Evolutionary conservation across 2,113 vertebrate species (phyloP).

Genomic region (Balaeniceps rex): DNA sequence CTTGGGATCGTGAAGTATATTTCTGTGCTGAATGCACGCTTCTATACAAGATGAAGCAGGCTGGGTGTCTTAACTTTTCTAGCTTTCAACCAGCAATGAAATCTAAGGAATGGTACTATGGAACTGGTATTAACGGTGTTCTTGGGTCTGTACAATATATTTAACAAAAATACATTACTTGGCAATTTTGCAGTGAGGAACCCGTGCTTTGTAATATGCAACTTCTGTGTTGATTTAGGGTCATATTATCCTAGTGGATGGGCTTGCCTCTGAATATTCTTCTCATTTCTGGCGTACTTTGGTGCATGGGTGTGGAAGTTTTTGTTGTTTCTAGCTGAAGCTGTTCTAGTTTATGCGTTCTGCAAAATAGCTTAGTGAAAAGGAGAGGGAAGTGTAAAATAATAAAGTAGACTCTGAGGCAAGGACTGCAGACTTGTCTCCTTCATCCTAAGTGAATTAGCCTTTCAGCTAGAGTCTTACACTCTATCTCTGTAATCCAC

Average conservation of each 20-base stretch:
- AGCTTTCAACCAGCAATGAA: background rate
- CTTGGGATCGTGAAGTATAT: background rate
- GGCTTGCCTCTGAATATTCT: background rate
- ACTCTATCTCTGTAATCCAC: background rate
- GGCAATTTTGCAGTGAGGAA: background rate
- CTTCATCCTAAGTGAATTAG: background rate
- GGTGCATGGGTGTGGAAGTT: background rate
- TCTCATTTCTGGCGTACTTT: background rate
- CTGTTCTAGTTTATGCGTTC: background rate
- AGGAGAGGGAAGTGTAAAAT: background rate
- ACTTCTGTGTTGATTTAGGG: background rate
- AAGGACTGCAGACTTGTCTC: background rate
- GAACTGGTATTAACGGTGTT: background rate
- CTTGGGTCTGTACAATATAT: too few relatives aligned
- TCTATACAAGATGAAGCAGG: background rate
- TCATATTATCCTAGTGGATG: background rate
- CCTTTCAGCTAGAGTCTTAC: background rate
- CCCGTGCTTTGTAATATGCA: background rate
- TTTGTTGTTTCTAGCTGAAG: background rate
- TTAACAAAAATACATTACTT: background rate
- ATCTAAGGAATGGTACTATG: background rate
- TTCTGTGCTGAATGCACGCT: background rate
- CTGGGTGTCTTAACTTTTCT: background rate
- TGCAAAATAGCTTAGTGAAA: background rate
- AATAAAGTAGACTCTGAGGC: background rate